A percentile compares a stretch with the other conserved stretches of the same genome.
Evolutionary conservation across 2,113 vertebrate genomes (phyloP).

Genomic region (Carlito syrichta): DNA sequence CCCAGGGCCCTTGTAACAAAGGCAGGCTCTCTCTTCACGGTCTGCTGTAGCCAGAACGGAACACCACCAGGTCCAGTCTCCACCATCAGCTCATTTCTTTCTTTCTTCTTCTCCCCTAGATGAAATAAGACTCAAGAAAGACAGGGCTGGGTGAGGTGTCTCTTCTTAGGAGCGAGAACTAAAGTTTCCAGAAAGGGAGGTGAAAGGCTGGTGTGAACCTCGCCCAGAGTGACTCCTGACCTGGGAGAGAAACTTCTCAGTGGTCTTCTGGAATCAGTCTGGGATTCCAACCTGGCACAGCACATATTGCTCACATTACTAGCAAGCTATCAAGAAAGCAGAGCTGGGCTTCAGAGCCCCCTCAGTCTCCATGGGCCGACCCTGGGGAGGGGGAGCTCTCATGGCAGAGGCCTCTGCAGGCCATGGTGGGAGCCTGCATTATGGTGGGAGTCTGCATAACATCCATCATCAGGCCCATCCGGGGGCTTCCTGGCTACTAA

Average conservation of each 20-base stretch:
- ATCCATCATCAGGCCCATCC: background rate
- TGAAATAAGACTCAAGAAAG: background rate
- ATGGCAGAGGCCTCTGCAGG: background rate
- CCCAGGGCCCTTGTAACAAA: background rate
- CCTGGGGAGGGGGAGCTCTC: constrained; percentile 26
- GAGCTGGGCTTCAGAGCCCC: fast-evolving
- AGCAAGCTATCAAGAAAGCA: fast-evolving
- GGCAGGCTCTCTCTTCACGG: fast-evolving
- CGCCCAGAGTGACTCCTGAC: background rate
- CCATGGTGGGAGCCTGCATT: background rate
- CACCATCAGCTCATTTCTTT: background rate
- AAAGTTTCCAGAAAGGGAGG: no score
- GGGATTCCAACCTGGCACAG: background rate
- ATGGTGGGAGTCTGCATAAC: no score
- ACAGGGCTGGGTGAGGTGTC: background rate
- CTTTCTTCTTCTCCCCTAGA: no score
- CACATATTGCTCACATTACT: background rate
- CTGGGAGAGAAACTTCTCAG: background rate
- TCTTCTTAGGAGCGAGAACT: background rate
- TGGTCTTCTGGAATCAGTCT: fast-evolving
- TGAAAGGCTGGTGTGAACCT: background rate
- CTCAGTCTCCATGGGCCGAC: background rate
- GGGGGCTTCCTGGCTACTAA: background rate
- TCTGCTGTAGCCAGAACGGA: background rate
- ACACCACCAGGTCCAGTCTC: fast-evolving